Conservation (phyloP, 2,113 vertebrate species). For the Patagioenas fasciata region DNA sequence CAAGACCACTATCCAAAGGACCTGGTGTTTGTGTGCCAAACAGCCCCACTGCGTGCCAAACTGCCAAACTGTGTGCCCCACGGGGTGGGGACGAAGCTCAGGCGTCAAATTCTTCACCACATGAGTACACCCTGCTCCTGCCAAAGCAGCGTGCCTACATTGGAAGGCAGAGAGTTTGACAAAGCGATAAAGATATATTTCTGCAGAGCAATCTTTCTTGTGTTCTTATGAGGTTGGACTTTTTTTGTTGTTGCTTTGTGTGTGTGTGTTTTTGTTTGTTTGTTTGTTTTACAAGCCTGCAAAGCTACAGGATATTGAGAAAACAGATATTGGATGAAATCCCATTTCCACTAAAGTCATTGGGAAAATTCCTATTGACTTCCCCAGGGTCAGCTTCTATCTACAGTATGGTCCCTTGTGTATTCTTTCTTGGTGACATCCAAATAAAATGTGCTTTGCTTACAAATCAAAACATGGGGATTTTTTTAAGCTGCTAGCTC, state of each 20-base stretch:
- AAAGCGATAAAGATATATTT: background rate
- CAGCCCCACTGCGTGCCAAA: no score
- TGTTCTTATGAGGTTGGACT: background rate
- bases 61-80: no score
- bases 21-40: background rate
- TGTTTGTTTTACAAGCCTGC: background rate
- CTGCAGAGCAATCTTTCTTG: background rate
- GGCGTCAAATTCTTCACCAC: background rate
- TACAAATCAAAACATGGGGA: background rate
- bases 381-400: background rate
- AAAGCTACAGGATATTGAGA: background rate
- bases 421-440: background rate
- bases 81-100: background rate
- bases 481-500: background rate
- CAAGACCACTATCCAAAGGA: background rate
- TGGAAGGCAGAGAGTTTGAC: background rate
- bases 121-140: background rate
- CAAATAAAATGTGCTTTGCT: slow-evolving; percentile 43
- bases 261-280: background rate
- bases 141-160: background rate
- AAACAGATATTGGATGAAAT: background rate
- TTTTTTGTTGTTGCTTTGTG: background rate
- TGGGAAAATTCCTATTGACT: slow-evolving; percentile 3
- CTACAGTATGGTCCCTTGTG: background rate
- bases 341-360: background rate